Evolutionary conservation across 2,888 invertebrate genomes (phyloP), one percentile per base, ranked within the genome.

Genomic region (Elmis aenea): DNA sequence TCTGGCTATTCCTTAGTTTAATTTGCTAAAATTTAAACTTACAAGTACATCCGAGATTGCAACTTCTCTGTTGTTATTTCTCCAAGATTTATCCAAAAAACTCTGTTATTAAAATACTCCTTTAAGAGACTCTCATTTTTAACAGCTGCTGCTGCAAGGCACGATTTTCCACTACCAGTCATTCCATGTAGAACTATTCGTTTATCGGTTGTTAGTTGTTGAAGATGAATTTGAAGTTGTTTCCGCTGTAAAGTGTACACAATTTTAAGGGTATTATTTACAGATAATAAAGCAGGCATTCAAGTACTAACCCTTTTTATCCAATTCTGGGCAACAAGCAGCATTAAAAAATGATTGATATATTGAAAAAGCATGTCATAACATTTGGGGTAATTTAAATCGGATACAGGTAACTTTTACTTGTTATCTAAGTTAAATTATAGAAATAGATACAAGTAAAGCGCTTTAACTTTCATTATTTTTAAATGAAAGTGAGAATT

Each of bases 141-240:
- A 2, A 83, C 63, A 3, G 75, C 75, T 37, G 75, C 75, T 38
- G 78, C 75, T 1, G 79, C 78, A 5, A 83, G 66, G 32, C 78
- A 76, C 0, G 83, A 80, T 67, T 85, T 85, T 13, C 85, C 86
- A 48, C 75, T 78, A 1, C 85, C 85, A n/a, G 81, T 73, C 81
- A 85, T 83, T 5, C 85, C 85, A 58, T 82, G 77, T 8, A 85
- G 67, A 1, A 74, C 77, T 2, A 84, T 62, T 43, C 77, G 76
- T 40, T 75, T 70, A 45, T 76, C 73, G 3, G 76, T 71, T 13
- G 67, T 54, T 12, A 82, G 57, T 1, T 56, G 52, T 28, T 58
- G 58, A 18, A 83, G 57, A 30, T 67, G 68, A n/a, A 51, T 42
- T 24, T 68, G 70, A 24, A 82, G 66, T 47, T 69, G 62, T 38